Evolutionary conservation across 37 sponge, comb jelly and placozoan species (phyloP), one percentile per base, ranked within the genome.

Genomic region (Hormiphora californensis): DNA sequence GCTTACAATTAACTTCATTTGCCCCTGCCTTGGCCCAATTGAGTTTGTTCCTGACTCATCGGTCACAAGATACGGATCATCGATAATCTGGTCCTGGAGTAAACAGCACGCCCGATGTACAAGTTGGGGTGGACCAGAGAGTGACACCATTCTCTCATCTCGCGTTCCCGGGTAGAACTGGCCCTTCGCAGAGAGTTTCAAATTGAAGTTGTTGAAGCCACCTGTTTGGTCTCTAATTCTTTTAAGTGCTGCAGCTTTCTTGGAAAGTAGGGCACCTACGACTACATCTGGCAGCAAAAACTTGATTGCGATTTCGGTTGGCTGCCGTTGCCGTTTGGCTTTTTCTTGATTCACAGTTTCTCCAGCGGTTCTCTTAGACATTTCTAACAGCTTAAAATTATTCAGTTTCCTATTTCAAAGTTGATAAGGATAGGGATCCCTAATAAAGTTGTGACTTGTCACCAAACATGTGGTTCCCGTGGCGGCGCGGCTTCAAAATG

Each of bases 241-340:
- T 12, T 57, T 57, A 30, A 57, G 61, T 4, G 61, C 61, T 21
- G 61, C 61, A 28, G 61, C 61, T 57, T 57, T 57, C 27, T 30
- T 57, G 9, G 61, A 57, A 28, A 57, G 61, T 15, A 57, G 23
- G 7, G 61, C 61, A 57, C 61, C 61, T 19, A 57, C 61, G 7
- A 57, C 61, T 28, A 57, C 61, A 57, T 57, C 27, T 57, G 61
- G 61, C 7, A 57, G n/a, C n/a, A 57, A 30, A 57, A 57, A 57
- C 27, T 57, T 57, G 3, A 57, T 30, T 4, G 61, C 7, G 3
- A 57, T 30, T 21, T 57, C 61, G 3, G n/a, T 30, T 28, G 61
- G 61, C 3, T 23, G n/a, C 27, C 61, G n/a, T 30, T 28, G n/a
- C 27, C n/a, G n/a, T 30, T 57, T 57, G 7, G 61, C n/a, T n/a